A percentile compares a stretch with the other conserved stretches of the same genome.
phyloP scores from a whole-genome alignment of 2,797 vertebrate species.

The Falco columbarius region DNA sequence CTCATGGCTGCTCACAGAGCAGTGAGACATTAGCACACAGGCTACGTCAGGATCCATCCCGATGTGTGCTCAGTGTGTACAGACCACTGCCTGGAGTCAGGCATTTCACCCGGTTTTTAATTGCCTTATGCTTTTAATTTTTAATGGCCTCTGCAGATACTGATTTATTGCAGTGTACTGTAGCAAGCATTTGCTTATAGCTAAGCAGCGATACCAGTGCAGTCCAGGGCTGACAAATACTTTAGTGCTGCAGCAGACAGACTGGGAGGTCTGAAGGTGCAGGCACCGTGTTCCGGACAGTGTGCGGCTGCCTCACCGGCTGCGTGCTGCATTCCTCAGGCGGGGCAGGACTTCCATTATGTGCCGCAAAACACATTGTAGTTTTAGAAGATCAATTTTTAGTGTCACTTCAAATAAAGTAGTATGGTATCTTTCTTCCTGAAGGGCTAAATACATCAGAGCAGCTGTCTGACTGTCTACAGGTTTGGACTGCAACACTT shows the following conservation, averaged over 20 bases:
- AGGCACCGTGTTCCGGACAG: not conserved
- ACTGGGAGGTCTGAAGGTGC: not conserved
- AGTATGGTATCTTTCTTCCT: not conserved
- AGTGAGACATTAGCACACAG: not conserved
- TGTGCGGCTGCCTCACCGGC: accelerated
- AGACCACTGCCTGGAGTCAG: not conserved
- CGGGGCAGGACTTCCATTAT: not conserved
- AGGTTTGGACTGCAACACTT: not conserved
- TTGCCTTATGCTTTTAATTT: not conserved
- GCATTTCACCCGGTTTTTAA: not conserved
- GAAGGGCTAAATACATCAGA: not conserved
- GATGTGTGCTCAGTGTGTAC: not conserved
- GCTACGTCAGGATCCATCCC: not conserved
- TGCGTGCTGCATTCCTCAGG: accelerated
- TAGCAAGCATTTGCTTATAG: not conserved
- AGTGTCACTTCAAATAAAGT: not conserved
- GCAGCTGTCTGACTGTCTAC: not conserved
- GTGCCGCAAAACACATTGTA: not conserved
- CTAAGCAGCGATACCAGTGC: accelerated
- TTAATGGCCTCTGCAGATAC: not conserved
- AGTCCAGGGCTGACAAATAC: not conserved
- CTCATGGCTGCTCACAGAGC: not conserved
- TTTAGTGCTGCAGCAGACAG: not conserved
- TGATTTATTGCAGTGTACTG: not conserved
- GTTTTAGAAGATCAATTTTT: not conserved